These are phyloP conservation scores for Orthonychiurus folsomi DNA, from an alignment of 2,888 invertebrate species.

Conservation along the genomic window DNA sequence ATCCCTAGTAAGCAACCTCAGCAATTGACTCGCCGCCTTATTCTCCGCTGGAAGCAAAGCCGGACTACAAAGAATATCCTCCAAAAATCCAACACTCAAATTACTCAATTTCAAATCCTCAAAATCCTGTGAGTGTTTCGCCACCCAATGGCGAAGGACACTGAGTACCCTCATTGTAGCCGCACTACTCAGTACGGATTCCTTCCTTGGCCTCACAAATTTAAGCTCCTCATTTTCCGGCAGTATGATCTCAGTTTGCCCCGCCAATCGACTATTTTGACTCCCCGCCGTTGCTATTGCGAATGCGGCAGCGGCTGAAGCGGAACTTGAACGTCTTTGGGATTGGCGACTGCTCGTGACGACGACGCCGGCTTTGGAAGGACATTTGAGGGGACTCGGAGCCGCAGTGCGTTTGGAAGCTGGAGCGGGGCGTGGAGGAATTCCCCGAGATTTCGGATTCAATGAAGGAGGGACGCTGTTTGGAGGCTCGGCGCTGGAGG, in stretches of 20 bases:
- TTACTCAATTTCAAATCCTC: conserved; percentile 51
- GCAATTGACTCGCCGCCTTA: conserved; percentile 73
- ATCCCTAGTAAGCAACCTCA: conserved; percentile 66
- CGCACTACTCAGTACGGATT: conserved; percentile 80
- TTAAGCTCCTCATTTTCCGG: conserved; percentile 43
- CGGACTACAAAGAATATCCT: conserved; percentile 75
- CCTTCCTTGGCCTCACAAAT: conserved; percentile 48
- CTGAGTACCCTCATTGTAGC: conserved; percentile 90
- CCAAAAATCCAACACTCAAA: conserved; percentile 73
- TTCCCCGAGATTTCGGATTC: conserved; percentile 44
- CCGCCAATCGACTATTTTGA: conserved; percentile 40
- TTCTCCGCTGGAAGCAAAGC: conserved; percentile 78
- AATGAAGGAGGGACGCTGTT: conserved; percentile 39
- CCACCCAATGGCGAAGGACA: conserved; percentile 83
- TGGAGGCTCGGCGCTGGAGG: conserved; percentile 39
- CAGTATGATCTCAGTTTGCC: conserved; percentile 41
- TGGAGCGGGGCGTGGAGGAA: conserved; percentile 51
- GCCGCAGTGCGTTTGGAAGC: conserved; percentile 50
- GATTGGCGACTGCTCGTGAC: conserved; percentile 83
- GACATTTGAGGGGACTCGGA: conserved; percentile 52
- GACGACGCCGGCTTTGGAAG: conserved; percentile 77
- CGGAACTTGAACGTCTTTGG: conserved; percentile 75
- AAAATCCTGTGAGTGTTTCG: conserved; percentile 67
- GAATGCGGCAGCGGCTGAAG: conserved; percentile 79
- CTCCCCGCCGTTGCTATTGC: conserved; percentile 51